phyloP scores from a whole-genome alignment of 2,888 invertebrate genomes.

The Trisateles emortualis region DNA sequence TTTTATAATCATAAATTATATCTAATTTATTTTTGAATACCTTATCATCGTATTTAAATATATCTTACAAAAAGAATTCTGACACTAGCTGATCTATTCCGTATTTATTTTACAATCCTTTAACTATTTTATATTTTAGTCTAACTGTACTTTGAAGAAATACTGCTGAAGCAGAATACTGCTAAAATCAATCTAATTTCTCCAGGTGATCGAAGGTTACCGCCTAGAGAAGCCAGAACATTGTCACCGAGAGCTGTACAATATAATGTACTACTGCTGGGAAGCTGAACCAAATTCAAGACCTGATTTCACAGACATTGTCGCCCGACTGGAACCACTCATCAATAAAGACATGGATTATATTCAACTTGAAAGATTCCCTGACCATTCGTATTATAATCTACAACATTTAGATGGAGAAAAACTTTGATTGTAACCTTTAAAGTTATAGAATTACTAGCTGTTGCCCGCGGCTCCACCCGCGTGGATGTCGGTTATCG shows the following conservation, averaged over 20 bases:
- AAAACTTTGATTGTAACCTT: slow-evolving; percentile 78
- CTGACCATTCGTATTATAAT: slow-evolving; percentile 97
- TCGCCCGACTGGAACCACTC: slow-evolving; percentile 92
- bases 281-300: slow-evolving; percentile 93
- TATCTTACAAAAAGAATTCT: too few relatives aligned
- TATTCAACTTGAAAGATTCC: slow-evolving; percentile 96
- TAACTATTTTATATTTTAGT: too few relatives aligned
- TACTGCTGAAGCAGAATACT: too few relatives aligned
- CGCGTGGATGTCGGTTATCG: too few relatives aligned
- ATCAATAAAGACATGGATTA: slow-evolving; percentile 97
- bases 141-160: too few relatives aligned
- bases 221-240: slow-evolving; percentile 97
- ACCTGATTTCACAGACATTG: slow-evolving; percentile 94
- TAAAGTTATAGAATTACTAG: too few relatives aligned
- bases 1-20: too few relatives aligned
- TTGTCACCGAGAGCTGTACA: slow-evolving; percentile 96
- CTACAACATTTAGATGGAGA: slow-evolving; percentile 95
- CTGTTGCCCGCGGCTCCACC: too few relatives aligned
- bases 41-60: too few relatives aligned
- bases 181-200: slow-evolving; percentile 33
- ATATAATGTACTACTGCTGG: slow-evolving; percentile 99
- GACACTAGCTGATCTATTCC: too few relatives aligned
- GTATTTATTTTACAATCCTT: too few relatives aligned
- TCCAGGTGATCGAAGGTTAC: slow-evolving; percentile 95
- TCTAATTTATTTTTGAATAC: too few relatives aligned